Conservation (phyloP, 2,797 vertebrate species). For the Sparidentex hasta region DNA sequence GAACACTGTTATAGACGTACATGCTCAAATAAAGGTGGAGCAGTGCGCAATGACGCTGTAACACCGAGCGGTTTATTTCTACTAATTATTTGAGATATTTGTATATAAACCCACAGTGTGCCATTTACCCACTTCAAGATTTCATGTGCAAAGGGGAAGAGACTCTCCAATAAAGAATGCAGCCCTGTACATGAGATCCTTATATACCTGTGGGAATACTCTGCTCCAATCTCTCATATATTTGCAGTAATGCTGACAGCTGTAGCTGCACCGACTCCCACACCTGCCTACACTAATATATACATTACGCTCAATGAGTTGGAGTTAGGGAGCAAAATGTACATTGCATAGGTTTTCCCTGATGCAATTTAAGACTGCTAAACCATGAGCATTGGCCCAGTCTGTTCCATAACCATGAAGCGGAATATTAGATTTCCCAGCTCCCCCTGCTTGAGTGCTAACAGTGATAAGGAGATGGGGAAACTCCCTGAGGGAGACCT, state of each 20-base stretch:
- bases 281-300: conserved; percentile 76
- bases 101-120: conserved; percentile 3
- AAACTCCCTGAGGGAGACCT: conserved; percentile 57
- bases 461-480: conserved; percentile 68
- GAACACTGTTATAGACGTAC: background rate
- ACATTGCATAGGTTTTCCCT: conserved; percentile 75
- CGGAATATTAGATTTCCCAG: conserved; percentile 77
- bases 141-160: conserved; percentile 27
- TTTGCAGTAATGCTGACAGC: conserved; percentile 64
- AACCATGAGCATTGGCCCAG: conserved; percentile 70
- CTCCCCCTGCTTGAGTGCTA: conserved; percentile 55
- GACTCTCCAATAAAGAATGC: conserved; percentile 28
- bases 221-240: conserved; percentile 44
- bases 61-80: conserved; percentile 11
- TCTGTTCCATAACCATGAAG: conserved; percentile 75
- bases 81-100: background rate
- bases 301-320: conserved; percentile 74
- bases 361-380: conserved; percentile 78
- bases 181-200: conserved; percentile 24
- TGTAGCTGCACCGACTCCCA: conserved; percentile 52
- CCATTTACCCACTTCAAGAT: conserved; percentile 9
- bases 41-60: background rate
- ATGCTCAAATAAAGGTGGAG: background rate
- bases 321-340: conserved; percentile 70
- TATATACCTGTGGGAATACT: conserved; percentile 34